phyloP scores from a whole-genome alignment of 2,113 vertebrate genomes.

The Camelus bactrianus region DNA sequence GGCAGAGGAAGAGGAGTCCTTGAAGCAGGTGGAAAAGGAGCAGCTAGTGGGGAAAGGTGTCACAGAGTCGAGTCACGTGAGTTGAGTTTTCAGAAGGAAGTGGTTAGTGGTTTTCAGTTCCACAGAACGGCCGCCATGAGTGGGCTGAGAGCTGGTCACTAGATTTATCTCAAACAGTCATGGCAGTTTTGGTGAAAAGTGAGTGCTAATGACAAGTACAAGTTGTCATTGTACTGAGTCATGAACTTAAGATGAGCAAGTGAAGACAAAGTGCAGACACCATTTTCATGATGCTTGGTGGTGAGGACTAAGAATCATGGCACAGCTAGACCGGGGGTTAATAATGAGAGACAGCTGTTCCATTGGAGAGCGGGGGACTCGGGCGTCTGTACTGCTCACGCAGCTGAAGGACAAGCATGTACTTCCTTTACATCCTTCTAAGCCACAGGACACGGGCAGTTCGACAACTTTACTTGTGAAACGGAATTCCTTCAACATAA shows the following conservation, averaged over 20 bases:
- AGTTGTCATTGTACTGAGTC: background rate
- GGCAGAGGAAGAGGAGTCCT: background rate
- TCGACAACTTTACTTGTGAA: too few species aligned
- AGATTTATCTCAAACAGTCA: background rate
- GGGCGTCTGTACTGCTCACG: background rate
- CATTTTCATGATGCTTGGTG: background rate
- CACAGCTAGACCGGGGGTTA: background rate
- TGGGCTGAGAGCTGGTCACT: background rate
- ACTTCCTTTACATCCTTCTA: background rate
- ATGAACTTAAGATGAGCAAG: background rate
- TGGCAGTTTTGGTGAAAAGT: background rate
- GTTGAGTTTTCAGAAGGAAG: background rate
- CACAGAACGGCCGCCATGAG: too few species aligned
- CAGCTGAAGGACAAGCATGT: background rate
- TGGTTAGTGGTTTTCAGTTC: background rate
- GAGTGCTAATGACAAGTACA: background rate
- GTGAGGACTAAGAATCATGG: background rate
- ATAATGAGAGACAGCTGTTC: background rate
- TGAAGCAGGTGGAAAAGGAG: background rate
- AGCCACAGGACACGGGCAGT: background rate
- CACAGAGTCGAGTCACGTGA: background rate
- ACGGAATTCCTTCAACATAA: rapidly evolving
- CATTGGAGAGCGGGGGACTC: background rate
- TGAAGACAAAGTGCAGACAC: too few species aligned
- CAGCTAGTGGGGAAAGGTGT: background rate